Base-by-base conservation (phyloP, 2,113 vertebrate species). In the Cichladusa arquata region DNA sequence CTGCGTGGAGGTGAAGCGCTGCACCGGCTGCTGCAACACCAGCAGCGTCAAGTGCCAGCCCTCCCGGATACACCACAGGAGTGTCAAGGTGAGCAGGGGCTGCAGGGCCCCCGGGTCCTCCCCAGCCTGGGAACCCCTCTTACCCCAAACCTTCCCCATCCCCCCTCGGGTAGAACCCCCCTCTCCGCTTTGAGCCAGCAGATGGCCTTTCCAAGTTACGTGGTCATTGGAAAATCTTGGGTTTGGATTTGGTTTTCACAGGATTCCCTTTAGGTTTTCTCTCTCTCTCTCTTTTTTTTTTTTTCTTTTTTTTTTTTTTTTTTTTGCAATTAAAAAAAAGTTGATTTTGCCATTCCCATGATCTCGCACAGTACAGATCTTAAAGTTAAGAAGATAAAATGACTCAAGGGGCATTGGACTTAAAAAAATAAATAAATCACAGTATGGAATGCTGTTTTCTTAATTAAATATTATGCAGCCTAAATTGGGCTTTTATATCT, bases 21-120 rank as follows among this genome's bases (percentile, higher is more conserved):
- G 99, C 97, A 99, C 99, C 0, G 99, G 99, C 96, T 99, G 99
- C 91, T 99, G 99, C 97, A 99, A 99, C 97, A 99, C 99, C 84
- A 99, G 98, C 98, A 99, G 99, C 4, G 98, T 99, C 97, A 98
- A 98, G 95, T 99, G 99, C 93, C 99, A 99, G 90, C 98, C 99
- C 2, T 99, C 99, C 1, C 98, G 99, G 94, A 98, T 99, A 97
- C 99, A 99, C 91, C 98, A 99, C 98, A 98, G 99, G 94, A 99
- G 98, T 4, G 99, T 99, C 97, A 99, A 99, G 99, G 99, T 99
- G 97, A 98, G 97, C 72, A 50, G 12, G 14, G 71, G 33, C 70
- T 34, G 66, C 50, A 9, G 34, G 53, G 48, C 51, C 33, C 57
- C 2, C 0, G 53, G 33, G 5, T 64, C 57, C 61, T 15, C 29